Evolutionary conservation across 2,888 invertebrate species (phyloP), one percentile per base, ranked within the genome.

Genomic region (Agrilus cyanescens): DNA sequence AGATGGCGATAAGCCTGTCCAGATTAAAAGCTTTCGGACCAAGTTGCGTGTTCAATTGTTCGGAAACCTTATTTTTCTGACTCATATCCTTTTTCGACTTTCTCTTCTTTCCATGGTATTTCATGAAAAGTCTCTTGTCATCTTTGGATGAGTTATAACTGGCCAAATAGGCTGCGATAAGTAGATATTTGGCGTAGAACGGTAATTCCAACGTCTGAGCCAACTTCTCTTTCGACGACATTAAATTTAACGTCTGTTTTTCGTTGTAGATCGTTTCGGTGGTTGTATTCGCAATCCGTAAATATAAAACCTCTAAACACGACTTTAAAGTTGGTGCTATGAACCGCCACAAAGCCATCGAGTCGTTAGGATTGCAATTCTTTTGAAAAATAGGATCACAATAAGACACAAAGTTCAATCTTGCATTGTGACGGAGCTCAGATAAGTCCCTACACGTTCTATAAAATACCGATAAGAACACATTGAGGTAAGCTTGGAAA

Each of bases 71-170:
- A 3, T 75, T 77, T 55, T 76, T 79, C 0, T 74, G 71, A 53
- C 73, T 73, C 0, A 80, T 72, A 49, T 73, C 73, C 50, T 75
- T 75, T 49, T 75, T 55, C 33, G 75, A 71, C 53, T 82, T 85
- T n/a, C 73, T 74, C 53, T 78, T 80, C 57, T 82, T 85, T 0
- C 78, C 81, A 52, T 81, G 81, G 53, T 79, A 66, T 66, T 91
- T 91, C 64, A 88, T 77, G 62, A 91, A 94, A 35, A 94, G 69
- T 37, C 85, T 70, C 58, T 85, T 88, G 61, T 95, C 95, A 52
- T 86, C 82, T 53, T 85, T 87, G 0, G 85, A 78, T 2, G 93
- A 87, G 65, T 94, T 94, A 62, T 93, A 88, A 29, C 94, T 94
- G 0, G 94, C 94, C 46, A 95, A 69, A 61, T 88, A 95, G 1